phyloP scores from a whole-genome alignment of 1,140 invertebrate species.

The Diplogasteroides magnus region DNA sequence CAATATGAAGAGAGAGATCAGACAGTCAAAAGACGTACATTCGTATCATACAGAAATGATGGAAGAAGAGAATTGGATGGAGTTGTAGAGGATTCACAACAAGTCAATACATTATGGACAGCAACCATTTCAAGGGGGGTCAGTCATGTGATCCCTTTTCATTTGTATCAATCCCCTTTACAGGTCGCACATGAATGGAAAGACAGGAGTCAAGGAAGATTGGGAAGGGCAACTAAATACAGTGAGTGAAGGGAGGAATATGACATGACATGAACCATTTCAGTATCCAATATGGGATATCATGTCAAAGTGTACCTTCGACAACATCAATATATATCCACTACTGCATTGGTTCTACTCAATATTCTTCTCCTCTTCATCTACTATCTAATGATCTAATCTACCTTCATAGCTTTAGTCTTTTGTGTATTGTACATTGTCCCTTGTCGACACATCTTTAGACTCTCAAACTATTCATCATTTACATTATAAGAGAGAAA shows the following conservation, averaged over 20 bases:
- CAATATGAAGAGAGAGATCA: too few relatives aligned
- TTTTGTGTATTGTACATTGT: neutral
- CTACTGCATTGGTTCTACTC: neutral
- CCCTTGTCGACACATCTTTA: neutral
- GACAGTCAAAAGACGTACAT: too few relatives aligned
- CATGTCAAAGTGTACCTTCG: neutral
- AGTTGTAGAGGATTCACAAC: constrained; percentile 7
- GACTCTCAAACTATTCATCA: neutral
- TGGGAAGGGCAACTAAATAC: constrained; percentile 19
- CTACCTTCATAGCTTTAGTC: neutral
- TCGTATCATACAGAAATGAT: neutral
- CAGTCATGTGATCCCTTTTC: neutral
- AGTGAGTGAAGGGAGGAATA: constrained; percentile 7
- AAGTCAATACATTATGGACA: constrained; percentile 21
- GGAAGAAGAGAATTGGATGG: constrained; percentile 15
- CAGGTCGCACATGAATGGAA: constrained; percentile 20
- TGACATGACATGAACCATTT: neutral
- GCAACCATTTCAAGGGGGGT: constrained; percentile 21
- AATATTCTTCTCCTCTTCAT: neutral
- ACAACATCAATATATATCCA: neutral
- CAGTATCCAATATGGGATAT: neutral
- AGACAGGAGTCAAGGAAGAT: constrained; percentile 9
- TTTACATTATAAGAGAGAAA: too few relatives aligned
- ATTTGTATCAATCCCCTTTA: too few relatives aligned
- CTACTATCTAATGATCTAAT: neutral